A percentile compares a stretch with the other conserved stretches of the same genome.
Evolutionary conservation across 2,797 vertebrate species (phyloP).

Genomic region (Sebastes goodei): DNA sequence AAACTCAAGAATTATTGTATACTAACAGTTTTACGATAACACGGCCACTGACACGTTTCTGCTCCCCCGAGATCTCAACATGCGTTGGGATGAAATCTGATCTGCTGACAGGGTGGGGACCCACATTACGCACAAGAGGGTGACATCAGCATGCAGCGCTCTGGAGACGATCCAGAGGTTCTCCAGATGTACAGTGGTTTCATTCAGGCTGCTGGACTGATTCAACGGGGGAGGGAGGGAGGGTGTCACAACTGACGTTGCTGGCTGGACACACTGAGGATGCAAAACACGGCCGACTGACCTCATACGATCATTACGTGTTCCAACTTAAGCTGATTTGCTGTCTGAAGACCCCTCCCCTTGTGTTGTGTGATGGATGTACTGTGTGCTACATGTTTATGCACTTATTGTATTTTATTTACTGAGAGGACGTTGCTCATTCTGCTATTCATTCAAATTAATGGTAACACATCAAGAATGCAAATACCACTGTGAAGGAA

Average conservation of each 20-base stretch:
- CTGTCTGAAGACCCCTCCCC: constrained; percentile 8
- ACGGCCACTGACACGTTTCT: neutral
- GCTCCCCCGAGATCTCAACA: constrained; percentile 5
- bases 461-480: neutral
- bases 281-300: constrained; percentile 56
- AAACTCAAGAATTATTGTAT: neutral
- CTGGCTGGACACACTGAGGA: constrained; percentile 42
- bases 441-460: neutral
- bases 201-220: constrained; percentile 56
- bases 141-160: constrained; percentile 73
- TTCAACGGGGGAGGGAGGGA: constrained; percentile 28
- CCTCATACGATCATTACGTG: constrained; percentile 48
- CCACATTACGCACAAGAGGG: constrained; percentile 48
- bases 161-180: constrained; percentile 71
- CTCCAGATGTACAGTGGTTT: constrained; percentile 71
- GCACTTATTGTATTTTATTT: neutral
- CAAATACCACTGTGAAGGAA: neutral
- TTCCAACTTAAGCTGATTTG: constrained; percentile 21
- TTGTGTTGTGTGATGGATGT: neutral
- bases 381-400: neutral
- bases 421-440: neutral
- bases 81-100: constrained; percentile 46
- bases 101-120: constrained; percentile 63
- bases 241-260: constrained; percentile 50
- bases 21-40: neutral